Percentiles rank a stretch among this genome's conserved stretches.
phyloP scores from a whole-genome alignment of 2,797 vertebrate genomes.

The Argentina silus region DNA sequence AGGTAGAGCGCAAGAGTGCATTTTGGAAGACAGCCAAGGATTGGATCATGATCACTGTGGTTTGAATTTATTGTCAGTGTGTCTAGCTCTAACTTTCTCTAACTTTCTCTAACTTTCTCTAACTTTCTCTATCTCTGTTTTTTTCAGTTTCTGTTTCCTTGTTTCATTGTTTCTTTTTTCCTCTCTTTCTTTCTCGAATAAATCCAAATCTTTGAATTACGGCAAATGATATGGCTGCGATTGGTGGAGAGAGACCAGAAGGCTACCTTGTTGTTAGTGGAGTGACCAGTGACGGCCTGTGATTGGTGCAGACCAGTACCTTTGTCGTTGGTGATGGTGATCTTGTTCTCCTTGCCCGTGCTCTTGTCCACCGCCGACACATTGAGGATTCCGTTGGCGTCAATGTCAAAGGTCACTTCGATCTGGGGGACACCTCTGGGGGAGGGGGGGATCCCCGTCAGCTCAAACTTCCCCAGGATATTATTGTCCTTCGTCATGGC shows the following conservation, averaged over 20 bases:
- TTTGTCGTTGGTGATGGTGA: conserved; percentile 87
- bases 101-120: no score
- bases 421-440: conserved; percentile 84
- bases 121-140: no score
- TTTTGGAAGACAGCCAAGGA: no score
- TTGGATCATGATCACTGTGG: no score
- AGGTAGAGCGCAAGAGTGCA: no score
- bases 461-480: conserved; percentile 83
- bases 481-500: conserved; percentile 87
- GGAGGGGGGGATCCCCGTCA: conserved; percentile 82
- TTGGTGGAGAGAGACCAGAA: no score
- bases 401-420: conserved; percentile 86
- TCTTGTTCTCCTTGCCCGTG: conserved; percentile 86
- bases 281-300: no score
- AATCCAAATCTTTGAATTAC: no score
- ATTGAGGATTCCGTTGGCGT: conserved; percentile 85
- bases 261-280: no score
- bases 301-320: conserved; percentile 55
- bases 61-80: no score
- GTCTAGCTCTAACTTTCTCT: no score
- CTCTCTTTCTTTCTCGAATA: background rate
- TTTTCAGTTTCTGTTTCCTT: background rate
- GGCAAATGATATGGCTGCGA: no score
- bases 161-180: background rate
- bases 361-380: conserved; percentile 87